phyloP scores from a whole-genome alignment of 2,888 invertebrate genomes.

The Lycophotia porphyrea region DNA sequence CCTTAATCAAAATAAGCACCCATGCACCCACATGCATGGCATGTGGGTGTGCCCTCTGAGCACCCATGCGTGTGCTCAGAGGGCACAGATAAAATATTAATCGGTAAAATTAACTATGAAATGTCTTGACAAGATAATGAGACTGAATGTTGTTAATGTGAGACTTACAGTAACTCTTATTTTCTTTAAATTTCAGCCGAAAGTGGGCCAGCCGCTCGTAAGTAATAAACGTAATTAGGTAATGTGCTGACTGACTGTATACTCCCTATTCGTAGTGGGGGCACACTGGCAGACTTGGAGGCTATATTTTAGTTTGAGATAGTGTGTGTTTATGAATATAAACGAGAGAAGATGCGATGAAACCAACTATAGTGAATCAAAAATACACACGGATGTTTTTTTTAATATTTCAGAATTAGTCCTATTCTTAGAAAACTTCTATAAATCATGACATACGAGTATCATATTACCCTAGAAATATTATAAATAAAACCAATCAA shows the following conservation, averaged over 20 bases:
- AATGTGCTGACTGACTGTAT: neutral
- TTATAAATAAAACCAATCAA: neutral
- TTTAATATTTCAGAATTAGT: neutral
- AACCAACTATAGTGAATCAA: neutral
- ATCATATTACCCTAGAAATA: neutral
- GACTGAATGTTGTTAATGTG: neutral
- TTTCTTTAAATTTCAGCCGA: neutral
- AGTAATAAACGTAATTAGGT: neutral
- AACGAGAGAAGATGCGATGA: neutral
- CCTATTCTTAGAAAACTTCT: neutral
- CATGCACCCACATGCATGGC: too few species aligned
- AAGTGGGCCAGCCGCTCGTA: neutral
- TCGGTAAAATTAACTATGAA: slow-evolving; percentile 4
- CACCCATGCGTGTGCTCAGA: too few species aligned
- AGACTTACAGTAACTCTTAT: neutral
- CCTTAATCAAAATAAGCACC: too few species aligned
- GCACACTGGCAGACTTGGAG: neutral
- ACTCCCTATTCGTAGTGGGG: neutral
- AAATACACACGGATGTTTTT: neutral
- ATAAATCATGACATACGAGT: neutral
- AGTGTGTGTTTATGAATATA: neutral
- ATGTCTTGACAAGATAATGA: neutral
- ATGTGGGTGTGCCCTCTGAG: too few species aligned
- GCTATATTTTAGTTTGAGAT: neutral
- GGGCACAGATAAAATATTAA: neutral